A percentile compares a stretch with the other conserved stretches of the same genome.
Conservation (phyloP, 1,140 invertebrate species). For the Drosophila hydei region DNA sequence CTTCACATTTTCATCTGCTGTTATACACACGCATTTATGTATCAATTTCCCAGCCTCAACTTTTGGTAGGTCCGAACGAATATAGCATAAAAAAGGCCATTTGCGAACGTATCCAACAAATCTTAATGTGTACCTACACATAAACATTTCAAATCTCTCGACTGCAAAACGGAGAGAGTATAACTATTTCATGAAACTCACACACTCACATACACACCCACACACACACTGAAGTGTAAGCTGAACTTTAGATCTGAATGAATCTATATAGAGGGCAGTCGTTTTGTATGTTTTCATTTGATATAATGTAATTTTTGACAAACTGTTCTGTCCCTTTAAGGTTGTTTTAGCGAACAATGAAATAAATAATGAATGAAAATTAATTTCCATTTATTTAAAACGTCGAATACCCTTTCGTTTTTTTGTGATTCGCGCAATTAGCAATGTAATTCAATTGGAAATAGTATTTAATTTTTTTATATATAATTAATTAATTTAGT, state of each 20-base stretch:
- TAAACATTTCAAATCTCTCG: too few relatives aligned
- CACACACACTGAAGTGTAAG: slow-evolving; percentile 4
- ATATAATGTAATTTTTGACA: slow-evolving; percentile 69
- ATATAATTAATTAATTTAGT: slow-evolving; percentile 67
- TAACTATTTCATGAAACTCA: too few relatives aligned
- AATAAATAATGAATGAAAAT: not conserved
- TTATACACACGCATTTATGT: too few relatives aligned
- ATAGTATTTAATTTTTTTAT: slow-evolving; percentile 24
- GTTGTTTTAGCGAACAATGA: slow-evolving; percentile 62
- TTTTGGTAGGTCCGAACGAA: too few relatives aligned
- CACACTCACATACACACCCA: not conserved
- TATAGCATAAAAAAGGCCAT: too few relatives aligned
- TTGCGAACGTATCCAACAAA: too few relatives aligned
- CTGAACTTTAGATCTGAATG: slow-evolving; percentile 38
- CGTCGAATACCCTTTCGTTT: not conserved
- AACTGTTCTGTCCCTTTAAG: slow-evolving; percentile 75
- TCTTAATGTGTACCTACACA: not conserved
- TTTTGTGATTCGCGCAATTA: slow-evolving; percentile 39
- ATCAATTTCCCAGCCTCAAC: too few relatives aligned
- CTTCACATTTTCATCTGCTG: too few relatives aligned
- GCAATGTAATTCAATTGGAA: slow-evolving; percentile 44
- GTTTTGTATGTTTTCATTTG: slow-evolving; percentile 61
- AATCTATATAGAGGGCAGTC: slow-evolving; percentile 33
- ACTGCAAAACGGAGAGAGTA: too few relatives aligned
- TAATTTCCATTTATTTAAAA: not conserved